Evolutionary conservation across 2,113 vertebrate species (phyloP).

Genomic region (Prunella fulvescens): DNA sequence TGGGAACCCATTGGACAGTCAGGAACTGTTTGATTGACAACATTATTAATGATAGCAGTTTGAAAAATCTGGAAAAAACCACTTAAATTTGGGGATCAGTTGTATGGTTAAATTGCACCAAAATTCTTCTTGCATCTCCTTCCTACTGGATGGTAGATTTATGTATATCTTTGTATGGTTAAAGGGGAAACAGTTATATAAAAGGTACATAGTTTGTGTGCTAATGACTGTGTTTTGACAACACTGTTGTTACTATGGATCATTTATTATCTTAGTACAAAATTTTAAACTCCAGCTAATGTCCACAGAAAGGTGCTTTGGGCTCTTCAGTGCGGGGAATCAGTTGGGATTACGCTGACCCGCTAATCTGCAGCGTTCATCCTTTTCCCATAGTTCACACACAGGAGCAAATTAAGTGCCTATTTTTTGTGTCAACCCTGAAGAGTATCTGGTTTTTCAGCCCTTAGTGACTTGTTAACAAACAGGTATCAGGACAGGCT

Average conservation of each 20-base stretch:
- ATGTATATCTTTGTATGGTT: background rate
- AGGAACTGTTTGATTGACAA: background rate
- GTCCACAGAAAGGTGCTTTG: background rate
- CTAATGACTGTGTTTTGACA: background rate
- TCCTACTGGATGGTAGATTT: background rate
- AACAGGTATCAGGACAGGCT: constrained; percentile 77
- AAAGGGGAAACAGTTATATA: background rate
- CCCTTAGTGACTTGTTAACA: constrained; percentile 90
- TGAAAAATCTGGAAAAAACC: background rate
- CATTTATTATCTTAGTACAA: background rate
- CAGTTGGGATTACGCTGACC: constrained; percentile 68
- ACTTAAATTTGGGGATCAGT: background rate
- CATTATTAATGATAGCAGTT: background rate
- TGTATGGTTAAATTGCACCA: background rate
- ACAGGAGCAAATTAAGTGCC: constrained; percentile 79
- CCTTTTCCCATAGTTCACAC: constrained; percentile 70
- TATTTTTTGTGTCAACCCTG: constrained; percentile 76
- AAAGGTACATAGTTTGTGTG: background rate
- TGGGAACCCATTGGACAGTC: background rate
- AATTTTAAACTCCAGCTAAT: background rate
- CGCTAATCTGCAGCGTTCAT: constrained; percentile 68
- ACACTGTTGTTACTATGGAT: background rate
- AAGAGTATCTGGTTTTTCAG: constrained; percentile 80
- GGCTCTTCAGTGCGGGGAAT: background rate
- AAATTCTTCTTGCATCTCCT: background rate